These are phyloP conservation scores for Psilanteris sp. DNA, from an alignment of 1,140 invertebrate species.

Conservation along the genomic window DNA sequence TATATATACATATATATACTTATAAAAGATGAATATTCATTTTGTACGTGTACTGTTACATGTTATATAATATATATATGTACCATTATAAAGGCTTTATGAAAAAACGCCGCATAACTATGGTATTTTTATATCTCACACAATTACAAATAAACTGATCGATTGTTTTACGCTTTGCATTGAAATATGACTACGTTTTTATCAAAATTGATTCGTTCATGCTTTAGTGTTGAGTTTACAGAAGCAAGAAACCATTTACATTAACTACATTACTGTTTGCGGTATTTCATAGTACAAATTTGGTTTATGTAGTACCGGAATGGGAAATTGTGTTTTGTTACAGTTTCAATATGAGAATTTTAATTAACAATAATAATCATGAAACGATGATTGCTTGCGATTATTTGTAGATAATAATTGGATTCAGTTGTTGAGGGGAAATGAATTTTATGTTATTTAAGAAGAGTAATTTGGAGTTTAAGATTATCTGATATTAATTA, in stretches of 20 bases:
- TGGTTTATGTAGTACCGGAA: constrained; percentile 18
- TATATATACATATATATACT: no score
- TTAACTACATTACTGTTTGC: constrained; percentile 36
- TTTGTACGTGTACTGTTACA: no score
- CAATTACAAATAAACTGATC: no score
- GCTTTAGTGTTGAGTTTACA: constrained; percentile 33
- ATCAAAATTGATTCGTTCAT: constrained; percentile 38
- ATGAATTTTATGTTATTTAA: no score
- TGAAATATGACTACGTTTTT: constrained; percentile 10
- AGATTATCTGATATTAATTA: no score
- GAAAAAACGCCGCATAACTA: no score
- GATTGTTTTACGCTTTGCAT: constrained; percentile 11
- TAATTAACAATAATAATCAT: constrained; percentile 28
- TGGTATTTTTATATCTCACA: no score
- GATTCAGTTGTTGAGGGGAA: no score
- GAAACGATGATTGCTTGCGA: not conserved
- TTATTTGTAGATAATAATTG: constrained; percentile 12
- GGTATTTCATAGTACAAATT: constrained; percentile 21
- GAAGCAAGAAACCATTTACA: constrained; percentile 39
- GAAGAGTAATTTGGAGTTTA: no score
- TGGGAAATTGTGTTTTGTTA: constrained; percentile 38
- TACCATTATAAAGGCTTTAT: no score
- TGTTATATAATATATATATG: no score
- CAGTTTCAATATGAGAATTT: constrained; percentile 17
- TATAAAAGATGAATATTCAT: no score